phyloP scores from a whole-genome alignment of 2,113 vertebrate genomes.

The Deroptyus accipitrinus region DNA sequence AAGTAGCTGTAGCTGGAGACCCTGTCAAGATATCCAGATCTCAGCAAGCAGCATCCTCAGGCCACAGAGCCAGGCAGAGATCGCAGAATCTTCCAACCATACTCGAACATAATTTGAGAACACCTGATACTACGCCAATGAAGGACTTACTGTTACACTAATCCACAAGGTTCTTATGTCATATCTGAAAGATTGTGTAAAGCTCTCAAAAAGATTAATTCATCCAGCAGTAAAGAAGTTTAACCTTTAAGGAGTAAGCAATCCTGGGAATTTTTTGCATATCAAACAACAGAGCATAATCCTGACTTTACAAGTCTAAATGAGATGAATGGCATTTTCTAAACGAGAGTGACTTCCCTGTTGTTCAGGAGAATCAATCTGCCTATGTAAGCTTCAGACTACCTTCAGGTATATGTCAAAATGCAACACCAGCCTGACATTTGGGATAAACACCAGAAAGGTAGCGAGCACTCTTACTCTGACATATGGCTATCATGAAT shows the following conservation, averaged over 20 bases:
- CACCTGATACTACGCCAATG: fast-evolving
- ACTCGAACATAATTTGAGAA: not conserved
- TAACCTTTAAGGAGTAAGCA: not conserved
- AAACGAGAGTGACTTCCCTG: not conserved
- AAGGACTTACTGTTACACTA: not conserved
- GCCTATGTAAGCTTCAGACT: not conserved
- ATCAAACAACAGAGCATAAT: not conserved
- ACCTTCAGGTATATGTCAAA: not conserved
- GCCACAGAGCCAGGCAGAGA: not conserved
- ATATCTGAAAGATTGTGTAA: not conserved
- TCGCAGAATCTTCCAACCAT: not conserved
- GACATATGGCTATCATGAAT: not conserved
- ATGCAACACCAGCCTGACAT: not conserved
- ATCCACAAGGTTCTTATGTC: not conserved
- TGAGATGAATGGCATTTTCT: not conserved
- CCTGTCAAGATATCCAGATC: too few relatives aligned
- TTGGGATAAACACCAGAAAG: not conserved
- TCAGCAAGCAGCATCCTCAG: not conserved
- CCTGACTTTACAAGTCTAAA: not conserved
- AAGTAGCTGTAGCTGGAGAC: not conserved
- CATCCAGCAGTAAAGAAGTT: not conserved
- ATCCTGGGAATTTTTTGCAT: not conserved
- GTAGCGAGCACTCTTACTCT: not conserved
- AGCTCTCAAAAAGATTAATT: slow-evolving; percentile 1
- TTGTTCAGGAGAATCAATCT: not conserved